Conservation (phyloP, 2,797 vertebrate genomes). For the Sciurus carolinensis region DNA sequence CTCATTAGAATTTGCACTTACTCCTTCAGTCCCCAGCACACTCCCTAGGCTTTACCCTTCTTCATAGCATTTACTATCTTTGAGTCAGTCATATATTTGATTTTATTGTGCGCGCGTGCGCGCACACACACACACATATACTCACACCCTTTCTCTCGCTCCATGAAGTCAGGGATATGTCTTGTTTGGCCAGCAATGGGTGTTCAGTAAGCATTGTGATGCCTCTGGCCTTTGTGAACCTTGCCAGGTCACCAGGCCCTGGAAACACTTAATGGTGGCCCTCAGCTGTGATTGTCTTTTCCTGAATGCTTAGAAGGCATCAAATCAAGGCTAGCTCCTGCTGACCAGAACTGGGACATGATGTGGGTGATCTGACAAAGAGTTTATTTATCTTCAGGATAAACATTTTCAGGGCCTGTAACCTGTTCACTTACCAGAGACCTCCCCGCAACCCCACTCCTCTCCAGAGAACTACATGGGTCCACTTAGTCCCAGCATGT, state of each 20-base stretch:
- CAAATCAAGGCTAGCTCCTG: not conserved
- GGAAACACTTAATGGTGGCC: not conserved
- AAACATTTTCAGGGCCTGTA: not conserved
- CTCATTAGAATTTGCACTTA: not conserved
- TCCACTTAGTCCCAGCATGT: not conserved
- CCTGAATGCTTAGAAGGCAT: not conserved
- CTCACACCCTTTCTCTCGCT: too few species aligned
- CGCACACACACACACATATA: too few species aligned
- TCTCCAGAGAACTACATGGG: not conserved
- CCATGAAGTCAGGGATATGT: not conserved
- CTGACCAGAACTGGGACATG: not conserved
- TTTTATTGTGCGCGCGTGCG: not conserved
- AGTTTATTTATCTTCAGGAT: not conserved
- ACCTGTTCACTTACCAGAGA: not conserved
- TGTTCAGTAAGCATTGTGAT: not conserved
- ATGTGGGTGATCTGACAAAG: not conserved
- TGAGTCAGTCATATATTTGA: not conserved
- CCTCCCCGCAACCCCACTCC: not conserved
- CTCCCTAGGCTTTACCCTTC: not conserved
- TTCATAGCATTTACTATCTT: not conserved
- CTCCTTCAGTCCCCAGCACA: too few species aligned
- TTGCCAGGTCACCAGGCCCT: not conserved
- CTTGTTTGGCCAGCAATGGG: not conserved
- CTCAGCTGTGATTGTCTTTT: not conserved
- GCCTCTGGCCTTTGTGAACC: not conserved